phyloP scores from a whole-genome alignment of 1,140 invertebrate genomes.

The Trichonephila clavata region DNA sequence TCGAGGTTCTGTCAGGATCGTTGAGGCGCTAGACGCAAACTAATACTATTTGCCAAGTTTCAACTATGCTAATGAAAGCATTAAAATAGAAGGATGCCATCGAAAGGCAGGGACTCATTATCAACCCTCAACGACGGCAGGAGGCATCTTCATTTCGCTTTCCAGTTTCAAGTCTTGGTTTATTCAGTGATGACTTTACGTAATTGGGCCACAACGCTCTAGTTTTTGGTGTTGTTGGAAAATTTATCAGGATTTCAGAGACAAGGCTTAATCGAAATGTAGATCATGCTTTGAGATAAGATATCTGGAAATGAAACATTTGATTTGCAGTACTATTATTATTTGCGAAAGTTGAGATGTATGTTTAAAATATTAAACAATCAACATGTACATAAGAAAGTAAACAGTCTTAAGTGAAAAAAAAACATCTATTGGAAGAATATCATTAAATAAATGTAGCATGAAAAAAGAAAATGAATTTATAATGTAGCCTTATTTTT shows the following conservation, averaged over 20 bases:
- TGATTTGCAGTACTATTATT: too few species aligned
- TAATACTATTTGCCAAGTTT: slow-evolving; percentile 27
- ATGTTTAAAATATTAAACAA: too few species aligned
- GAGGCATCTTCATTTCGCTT: background rate
- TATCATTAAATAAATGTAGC: too few species aligned
- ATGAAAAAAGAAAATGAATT: too few species aligned
- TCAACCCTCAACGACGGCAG: background rate
- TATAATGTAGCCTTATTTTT: too few species aligned
- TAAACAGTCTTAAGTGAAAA: too few species aligned
- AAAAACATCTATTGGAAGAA: too few species aligned
- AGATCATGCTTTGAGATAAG: background rate
- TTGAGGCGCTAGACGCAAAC: background rate
- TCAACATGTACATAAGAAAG: too few species aligned
- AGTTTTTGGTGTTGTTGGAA: background rate
- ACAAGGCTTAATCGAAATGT: background rate
- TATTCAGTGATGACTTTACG: background rate
- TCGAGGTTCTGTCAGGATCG: background rate
- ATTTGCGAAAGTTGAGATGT: too few species aligned
- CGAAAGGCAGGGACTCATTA: background rate
- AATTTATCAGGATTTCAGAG: background rate
- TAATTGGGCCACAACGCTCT: background rate
- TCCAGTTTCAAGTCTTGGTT: background rate
- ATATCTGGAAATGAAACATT: background rate
- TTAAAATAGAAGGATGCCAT: slow-evolving; percentile 12
- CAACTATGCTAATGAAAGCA: slow-evolving; percentile 46